Evolutionary conservation across 64 coral and sea anemone species (phyloP), one percentile per base, ranked within the genome.

Genomic region (Montipora capricornis): DNA sequence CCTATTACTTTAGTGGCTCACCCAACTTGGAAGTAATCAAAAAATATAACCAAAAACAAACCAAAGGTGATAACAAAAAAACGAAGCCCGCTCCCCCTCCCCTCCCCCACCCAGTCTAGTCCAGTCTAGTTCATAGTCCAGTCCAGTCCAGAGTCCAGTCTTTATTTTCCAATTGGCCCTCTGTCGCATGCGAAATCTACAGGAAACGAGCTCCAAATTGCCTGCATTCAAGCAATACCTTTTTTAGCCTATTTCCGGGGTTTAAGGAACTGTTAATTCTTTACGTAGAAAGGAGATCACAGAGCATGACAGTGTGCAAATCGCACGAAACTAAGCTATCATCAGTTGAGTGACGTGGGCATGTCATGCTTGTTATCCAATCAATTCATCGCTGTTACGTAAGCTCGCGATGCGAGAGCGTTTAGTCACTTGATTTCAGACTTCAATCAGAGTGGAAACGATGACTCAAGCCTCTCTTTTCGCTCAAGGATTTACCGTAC

Each of bases 241-340:
- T 86, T 86, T 46, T 70, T 49, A 86, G 47, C 48, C 82, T 70
- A 70, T 73, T 86, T 86, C 82, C 82, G 82, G 82, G 70, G 64
- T 86, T 86, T 86, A 86, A 71, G 16, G 82, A 73, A 68, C 82
- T 86, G 82, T 86, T 86, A 86, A 86, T 86, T 86, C 70, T 86
- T 86, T 86, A 86, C 82, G 49, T 64, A 86, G 71, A 86, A 17
- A 86, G 71, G 66, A 86, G 82, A 86, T 86, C 71, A 64, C 66
- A 86, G 64, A 86, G 82, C 44, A 86, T 71, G 66, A 22, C 82
- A 73, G 62, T 71, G 67, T 86, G 62, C 66, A 37, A 70, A 86
- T 50, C 13, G 60, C 60, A 64, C 60, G 9, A 0, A 57, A 12
- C 11, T 16, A 37, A 37, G 29, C 29, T 37, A 37, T 37, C 29